Evolutionary conservation across 2,797 vertebrate species (phyloP).

Genomic region (Clarias platycephalus): DNA sequence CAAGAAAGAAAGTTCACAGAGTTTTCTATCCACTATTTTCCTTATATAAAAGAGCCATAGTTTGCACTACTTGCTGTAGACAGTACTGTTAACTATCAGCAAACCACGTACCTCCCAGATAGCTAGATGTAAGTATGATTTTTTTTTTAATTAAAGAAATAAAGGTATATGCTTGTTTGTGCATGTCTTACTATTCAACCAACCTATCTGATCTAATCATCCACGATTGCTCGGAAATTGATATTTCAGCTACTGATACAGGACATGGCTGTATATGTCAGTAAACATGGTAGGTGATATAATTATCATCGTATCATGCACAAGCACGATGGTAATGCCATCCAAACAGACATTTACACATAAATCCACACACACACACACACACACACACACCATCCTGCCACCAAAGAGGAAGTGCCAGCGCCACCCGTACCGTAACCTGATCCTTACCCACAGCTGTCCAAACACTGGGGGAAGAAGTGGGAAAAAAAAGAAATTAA

Average conservation of each 20-base stretch:
- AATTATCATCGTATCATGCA: constrained; percentile 25
- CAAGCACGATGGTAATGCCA: constrained; percentile 70
- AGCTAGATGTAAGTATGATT: too few species aligned
- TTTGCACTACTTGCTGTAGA: too few species aligned
- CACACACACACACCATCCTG: constrained; percentile 59
- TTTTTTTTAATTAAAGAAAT: too few species aligned
- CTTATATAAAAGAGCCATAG: too few species aligned
- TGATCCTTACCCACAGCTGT: constrained; percentile 89
- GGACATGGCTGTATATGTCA: neutral
- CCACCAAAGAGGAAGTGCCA: constrained; percentile 74
- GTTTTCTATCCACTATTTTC: too few species aligned
- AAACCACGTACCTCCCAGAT: too few species aligned
- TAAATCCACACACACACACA: constrained; percentile 67
- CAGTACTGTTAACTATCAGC: too few species aligned
- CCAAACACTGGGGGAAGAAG: constrained; percentile 76
- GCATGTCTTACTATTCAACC: too few species aligned
- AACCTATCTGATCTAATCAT: neutral
- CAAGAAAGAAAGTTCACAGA: too few species aligned
- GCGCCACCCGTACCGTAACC: constrained; percentile 80
- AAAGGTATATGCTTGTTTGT: too few species aligned
- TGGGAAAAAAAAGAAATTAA: constrained; percentile 61
- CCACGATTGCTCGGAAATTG: neutral
- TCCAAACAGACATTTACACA: constrained; percentile 76
- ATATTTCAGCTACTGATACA: neutral
- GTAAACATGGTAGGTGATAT: neutral